A percentile compares a stretch with the other conserved stretches of the same genome.
phyloP scores from a whole-genome alignment of 1,140 invertebrate genomes.

The Bradysia coprophila region DNA sequence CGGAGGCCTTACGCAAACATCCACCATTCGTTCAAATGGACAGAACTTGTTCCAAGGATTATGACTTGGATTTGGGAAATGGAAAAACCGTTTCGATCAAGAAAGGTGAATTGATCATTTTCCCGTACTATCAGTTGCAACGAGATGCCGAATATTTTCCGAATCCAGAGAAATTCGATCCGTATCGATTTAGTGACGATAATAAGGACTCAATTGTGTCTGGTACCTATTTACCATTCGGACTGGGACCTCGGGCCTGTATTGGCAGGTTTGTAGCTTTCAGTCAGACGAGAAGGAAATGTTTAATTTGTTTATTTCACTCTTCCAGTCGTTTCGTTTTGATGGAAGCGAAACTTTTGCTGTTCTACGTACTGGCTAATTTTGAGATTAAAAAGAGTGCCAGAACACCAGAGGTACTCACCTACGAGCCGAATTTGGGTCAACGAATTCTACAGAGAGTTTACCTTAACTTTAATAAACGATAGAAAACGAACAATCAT shows the following conservation, averaged over 20 bases:
- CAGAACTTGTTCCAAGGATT: slow-evolving; percentile 20
- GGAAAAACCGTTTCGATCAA: slow-evolving; percentile 5
- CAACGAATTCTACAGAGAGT: too few relatives aligned
- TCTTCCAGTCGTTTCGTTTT: too few relatives aligned
- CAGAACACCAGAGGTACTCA: too few relatives aligned
- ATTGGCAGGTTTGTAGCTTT: slow-evolving; percentile 21
- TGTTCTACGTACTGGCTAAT: too few relatives aligned
- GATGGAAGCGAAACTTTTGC: too few relatives aligned
- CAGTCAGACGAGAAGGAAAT: too few relatives aligned
- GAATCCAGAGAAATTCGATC: slow-evolving; percentile 31
- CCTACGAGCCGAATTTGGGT: too few relatives aligned
- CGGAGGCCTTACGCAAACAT: slow-evolving; percentile 33
- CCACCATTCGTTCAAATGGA: slow-evolving; percentile 27
- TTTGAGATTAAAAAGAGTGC: too few relatives aligned
- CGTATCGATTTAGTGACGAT: slow-evolving; percentile 29
- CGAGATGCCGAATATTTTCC: slow-evolving; percentile 28
- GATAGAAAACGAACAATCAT: too few relatives aligned
- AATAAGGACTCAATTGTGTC: slow-evolving; percentile 16
- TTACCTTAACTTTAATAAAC: too few relatives aligned
- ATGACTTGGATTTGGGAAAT: slow-evolving; percentile 7
- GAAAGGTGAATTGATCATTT: slow-evolving; percentile 12
- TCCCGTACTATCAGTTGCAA: slow-evolving; percentile 25
- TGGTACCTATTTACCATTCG: slow-evolving; percentile 21
- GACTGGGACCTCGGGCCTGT: slow-evolving; percentile 25
- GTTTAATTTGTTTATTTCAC: too few relatives aligned